Evolutionary conservation across 1,140 invertebrate species (phyloP).

Genomic region (Drosophila simulans): DNA sequence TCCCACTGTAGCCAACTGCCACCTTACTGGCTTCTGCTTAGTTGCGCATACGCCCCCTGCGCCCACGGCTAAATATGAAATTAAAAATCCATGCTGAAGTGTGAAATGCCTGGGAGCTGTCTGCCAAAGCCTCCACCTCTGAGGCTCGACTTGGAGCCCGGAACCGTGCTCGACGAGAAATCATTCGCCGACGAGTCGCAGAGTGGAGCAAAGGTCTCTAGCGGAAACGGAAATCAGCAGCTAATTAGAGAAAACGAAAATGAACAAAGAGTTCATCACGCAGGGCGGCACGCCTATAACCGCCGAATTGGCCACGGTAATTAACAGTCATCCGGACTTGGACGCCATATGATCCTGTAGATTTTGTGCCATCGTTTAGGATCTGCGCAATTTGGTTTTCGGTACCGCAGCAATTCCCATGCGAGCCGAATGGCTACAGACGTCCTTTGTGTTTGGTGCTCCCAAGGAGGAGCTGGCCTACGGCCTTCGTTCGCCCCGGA

Average conservation of each 20-base stretch:
- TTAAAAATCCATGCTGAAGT: conserved; percentile 82
- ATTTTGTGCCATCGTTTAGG: conserved; percentile 72
- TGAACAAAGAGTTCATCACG: conserved; percentile 71
- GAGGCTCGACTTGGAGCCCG: conserved; percentile 11
- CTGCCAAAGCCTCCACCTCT: conserved; percentile 30
- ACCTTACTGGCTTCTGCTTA: conserved; percentile 37
- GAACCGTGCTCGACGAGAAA: conserved; percentile 27
- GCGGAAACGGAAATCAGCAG: conserved; percentile 68
- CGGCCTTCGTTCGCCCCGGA: conserved; percentile 86
- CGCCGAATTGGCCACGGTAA: conserved; percentile 88
- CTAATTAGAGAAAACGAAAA: conserved; percentile 48
- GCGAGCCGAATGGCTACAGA: conserved; percentile 87
- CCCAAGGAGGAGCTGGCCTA: conserved; percentile 86
- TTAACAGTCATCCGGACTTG: not conserved
- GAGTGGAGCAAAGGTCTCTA: conserved; percentile 69
- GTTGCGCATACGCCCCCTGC: conserved; percentile 49
- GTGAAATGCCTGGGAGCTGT: conserved; percentile 71
- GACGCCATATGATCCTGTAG: conserved; percentile 2
- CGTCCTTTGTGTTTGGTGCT: conserved; percentile 86
- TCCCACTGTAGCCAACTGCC: conserved; percentile 39
- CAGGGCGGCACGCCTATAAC: conserved; percentile 88
- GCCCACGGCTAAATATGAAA: conserved; percentile 77
- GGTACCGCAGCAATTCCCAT: conserved; percentile 86
- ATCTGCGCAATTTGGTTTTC: conserved; percentile 86
- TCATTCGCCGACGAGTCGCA: conserved; percentile 72